Evolutionary conservation across 2,888 invertebrate genomes (phyloP), one percentile per base, ranked within the genome.

Genomic region (Sminthurinus aureus): DNA sequence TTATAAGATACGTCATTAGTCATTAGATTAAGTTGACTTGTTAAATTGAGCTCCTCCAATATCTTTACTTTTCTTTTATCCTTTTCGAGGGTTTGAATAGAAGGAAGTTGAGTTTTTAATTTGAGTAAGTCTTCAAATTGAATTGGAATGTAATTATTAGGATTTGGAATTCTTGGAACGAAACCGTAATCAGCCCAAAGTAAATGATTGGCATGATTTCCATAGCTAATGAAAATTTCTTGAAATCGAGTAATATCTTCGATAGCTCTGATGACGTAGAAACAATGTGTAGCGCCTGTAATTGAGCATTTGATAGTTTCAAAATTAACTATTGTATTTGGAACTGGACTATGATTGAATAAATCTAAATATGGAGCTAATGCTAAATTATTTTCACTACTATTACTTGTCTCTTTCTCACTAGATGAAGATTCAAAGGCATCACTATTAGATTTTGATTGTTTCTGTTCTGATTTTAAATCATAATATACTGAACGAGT

Each of bases 171-270:
- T 85, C 94, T 38, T 8, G 91, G 90, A 88, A 93, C 94, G 90
- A 98, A 98, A 0, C 98, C 98, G 91, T 98, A 98, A 89, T 98
- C 96, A 0, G 94, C 91, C 58, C 95, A 93, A n/a, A 98, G 91
- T 90, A 94, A 95, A 0, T 93, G 90, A 91, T 95, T 98, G 88
- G 94, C 93, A 90, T 96, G 95, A 67, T 93, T 92, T 0, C 97
- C 98, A 90, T 98, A 98, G 88, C 94, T 95, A 88, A 98, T 97
- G 90, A 96, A 97, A 82, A 96, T 93, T 91, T 98, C 94, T 66
- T 93, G 91, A 90, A 93, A 93, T 83, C 93, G 92, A 80, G 92
- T 90, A 89, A 93, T 94, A 2, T 90, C 87, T 81, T 90, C 91
- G 69, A 91, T 89, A 1, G 93, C 92, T 84, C 89, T 90, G 64